Conservation (phyloP, 2,888 invertebrate genomes). For the Drosophila macrospina region DNA sequence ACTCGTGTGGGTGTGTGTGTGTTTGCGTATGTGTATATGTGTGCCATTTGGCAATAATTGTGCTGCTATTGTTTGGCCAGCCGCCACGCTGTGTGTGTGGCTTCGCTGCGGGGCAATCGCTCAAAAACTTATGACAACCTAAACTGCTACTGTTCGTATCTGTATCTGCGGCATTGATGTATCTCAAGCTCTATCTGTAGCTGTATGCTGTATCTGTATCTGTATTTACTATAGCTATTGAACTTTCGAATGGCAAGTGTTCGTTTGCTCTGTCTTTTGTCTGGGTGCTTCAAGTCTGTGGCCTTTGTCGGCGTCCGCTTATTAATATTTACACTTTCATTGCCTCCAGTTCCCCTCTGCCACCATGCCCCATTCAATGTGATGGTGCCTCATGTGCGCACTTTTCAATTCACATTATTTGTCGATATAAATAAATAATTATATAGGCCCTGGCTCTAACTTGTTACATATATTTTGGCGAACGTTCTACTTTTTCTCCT, state of each 20-base stretch:
- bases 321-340: slow-evolving; percentile 63
- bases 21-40: slow-evolving; percentile 30
- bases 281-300: slow-evolving; percentile 30
- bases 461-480: slow-evolving; percentile 49
- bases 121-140: slow-evolving; percentile 83
- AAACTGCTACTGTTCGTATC: slow-evolving; percentile 74
- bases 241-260: slow-evolving; percentile 67
- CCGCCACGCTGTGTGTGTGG: slow-evolving; percentile 77
- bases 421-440: slow-evolving; percentile 47
- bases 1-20: slow-evolving; percentile 51
- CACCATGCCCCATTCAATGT: slow-evolving; percentile 1
- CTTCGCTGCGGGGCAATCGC: slow-evolving; percentile 81
- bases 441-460: slow-evolving; percentile 30
- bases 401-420: slow-evolving; percentile 54
- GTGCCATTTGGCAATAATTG: slow-evolving; percentile 80
- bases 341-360: slow-evolving; percentile 14
- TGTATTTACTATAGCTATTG: slow-evolving; percentile 37
- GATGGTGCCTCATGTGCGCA: slow-evolving; percentile 36
- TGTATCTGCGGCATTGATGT: slow-evolving; percentile 24
- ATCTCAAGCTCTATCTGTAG: slow-evolving; percentile 23
- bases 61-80: slow-evolving; percentile 65
- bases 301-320: slow-evolving; percentile 57
- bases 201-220: slow-evolving; percentile 19
- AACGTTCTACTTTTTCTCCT: slow-evolving; percentile 29
- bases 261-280: slow-evolving; percentile 51